Percentiles rank a stretch among this genome's conserved stretches.
Evolutionary conservation across 1,140 invertebrate species (phyloP).

Genomic region (Cyphomyrmex costatus): DNA sequence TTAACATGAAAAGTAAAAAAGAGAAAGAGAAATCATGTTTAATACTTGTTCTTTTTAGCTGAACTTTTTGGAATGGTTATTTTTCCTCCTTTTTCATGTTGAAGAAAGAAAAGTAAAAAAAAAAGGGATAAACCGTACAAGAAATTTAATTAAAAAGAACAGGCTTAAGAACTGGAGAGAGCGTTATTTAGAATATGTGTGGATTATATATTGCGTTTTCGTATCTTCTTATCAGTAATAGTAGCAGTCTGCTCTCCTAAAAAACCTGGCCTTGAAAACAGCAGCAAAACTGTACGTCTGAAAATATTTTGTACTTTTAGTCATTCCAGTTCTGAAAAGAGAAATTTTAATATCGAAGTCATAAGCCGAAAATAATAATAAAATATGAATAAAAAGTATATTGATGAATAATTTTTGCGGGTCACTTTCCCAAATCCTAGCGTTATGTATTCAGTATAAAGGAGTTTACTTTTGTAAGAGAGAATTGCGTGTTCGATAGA

Average conservation of each 20-base stretch:
- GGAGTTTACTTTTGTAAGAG: slow-evolving; percentile 6
- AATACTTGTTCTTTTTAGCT: too few relatives aligned
- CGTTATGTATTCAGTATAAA: background rate
- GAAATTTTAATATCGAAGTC: background rate
- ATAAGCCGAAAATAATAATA: slow-evolving; percentile 4
- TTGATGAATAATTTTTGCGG: slow-evolving; percentile 15
- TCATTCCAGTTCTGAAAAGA: slow-evolving; percentile 8
- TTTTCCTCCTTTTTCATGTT: too few relatives aligned
- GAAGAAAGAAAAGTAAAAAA: too few relatives aligned
- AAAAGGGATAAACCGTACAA: too few relatives aligned
- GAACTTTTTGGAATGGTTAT: too few relatives aligned
- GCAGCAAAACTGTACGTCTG: background rate
- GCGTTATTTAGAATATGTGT: slow-evolving; percentile 38
- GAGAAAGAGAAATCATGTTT: too few relatives aligned
- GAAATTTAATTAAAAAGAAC: too few relatives aligned
- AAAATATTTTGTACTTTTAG: slow-evolving; percentile 27
- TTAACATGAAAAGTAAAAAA: too few relatives aligned
- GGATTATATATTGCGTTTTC: slow-evolving; percentile 27
- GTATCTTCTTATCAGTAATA: slow-evolving; percentile 31
- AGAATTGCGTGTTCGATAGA: slow-evolving; percentile 39
- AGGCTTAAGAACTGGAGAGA: background rate
- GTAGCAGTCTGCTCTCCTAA: background rate
- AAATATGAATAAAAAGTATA: slow-evolving; percentile 18
- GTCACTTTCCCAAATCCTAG: slow-evolving; percentile 4
- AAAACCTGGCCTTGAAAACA: background rate